Evolutionary conservation across 1,140 invertebrate genomes (phyloP).

Genomic region (Frieseomelitta varia): DNA sequence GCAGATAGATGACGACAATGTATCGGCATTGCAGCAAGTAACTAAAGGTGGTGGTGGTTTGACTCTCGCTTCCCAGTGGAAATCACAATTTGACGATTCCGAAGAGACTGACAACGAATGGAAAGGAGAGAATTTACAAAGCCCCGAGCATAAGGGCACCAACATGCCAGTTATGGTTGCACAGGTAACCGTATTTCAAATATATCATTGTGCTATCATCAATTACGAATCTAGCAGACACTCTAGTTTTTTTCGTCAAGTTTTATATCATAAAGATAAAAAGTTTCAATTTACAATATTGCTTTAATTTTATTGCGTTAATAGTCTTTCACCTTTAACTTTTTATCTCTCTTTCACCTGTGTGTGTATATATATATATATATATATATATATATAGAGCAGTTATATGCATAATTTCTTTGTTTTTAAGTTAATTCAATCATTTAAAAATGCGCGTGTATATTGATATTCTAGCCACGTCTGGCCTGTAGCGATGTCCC

Average conservation of each 20-base stretch:
- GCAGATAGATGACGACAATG: constrained; percentile 95
- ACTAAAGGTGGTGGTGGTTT: constrained; percentile 89
- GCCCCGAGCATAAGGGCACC: constrained; percentile 85
- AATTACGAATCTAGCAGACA: neutral
- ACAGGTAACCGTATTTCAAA: constrained; percentile 70
- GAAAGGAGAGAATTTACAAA: constrained; percentile 90
- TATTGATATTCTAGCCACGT: constrained; percentile 70
- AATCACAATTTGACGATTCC: constrained; percentile 96
- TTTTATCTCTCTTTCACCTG: neutral
- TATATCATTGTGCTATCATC: neutral
- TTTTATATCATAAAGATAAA: neutral
- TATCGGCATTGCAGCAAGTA: constrained; percentile 93
- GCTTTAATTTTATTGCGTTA: too few species aligned
- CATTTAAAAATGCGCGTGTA: constrained; percentile 14
- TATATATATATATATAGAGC: neutral
- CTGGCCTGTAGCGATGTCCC: constrained; percentile 61
- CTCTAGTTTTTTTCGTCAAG: neutral
- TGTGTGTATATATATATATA: neutral
- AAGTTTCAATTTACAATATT: neutral
- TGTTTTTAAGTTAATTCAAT: neutral
- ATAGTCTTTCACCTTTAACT: too few species aligned
- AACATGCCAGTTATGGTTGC: constrained; percentile 69
- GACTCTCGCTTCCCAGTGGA: constrained; percentile 95
- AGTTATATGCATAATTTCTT: too few species aligned
- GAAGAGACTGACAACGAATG: constrained; percentile 96